Evolutionary conservation across 2,113 vertebrate species (phyloP).

Genomic region (Haemorhous mexicanus): DNA sequence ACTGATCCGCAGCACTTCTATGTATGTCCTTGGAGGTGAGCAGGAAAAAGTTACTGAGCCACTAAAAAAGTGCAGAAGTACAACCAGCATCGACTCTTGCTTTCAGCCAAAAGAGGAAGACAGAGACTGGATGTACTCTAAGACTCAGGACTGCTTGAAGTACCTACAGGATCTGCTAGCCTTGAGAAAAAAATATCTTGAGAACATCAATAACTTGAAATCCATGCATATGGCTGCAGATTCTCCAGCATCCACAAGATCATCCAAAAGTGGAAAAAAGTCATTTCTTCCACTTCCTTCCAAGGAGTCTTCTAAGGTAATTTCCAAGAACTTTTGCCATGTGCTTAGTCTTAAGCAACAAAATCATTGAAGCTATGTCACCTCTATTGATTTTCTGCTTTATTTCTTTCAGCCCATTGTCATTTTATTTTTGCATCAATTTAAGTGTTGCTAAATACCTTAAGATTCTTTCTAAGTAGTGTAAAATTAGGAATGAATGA

Average conservation of each 20-base stretch:
- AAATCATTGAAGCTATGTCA: neutral
- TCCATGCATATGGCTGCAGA: conserved; percentile 29
- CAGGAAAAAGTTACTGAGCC: conserved; percentile 69
- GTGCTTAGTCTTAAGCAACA: neutral
- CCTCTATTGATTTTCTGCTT: neutral
- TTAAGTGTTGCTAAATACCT: neutral
- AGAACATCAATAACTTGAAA: conserved; percentile 81
- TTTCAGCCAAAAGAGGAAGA: conserved; percentile 86
- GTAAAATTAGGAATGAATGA: neutral
- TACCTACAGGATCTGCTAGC: conserved; percentile 92
- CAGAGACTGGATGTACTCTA: conserved; percentile 85
- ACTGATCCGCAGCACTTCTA: conserved; percentile 91
- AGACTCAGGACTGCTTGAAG: conserved; percentile 89
- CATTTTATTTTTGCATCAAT: neutral
- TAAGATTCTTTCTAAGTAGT: neutral
- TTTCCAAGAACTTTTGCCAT: neutral
- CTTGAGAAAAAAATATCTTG: conserved; percentile 85
- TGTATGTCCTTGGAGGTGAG: conserved; percentile 83
- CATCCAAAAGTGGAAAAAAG: conserved; percentile 70
- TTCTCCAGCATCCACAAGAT: conserved; percentile 56
- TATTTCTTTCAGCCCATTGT: neutral
- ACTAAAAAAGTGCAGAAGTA: conserved; percentile 87
- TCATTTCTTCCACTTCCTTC: conserved; percentile 53
- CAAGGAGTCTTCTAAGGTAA: conserved; percentile 71
- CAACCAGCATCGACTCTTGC: conserved; percentile 78